Evolutionary conservation across 2,888 invertebrate genomes (phyloP).

Genomic region (Ischnus inquisitorius): DNA sequence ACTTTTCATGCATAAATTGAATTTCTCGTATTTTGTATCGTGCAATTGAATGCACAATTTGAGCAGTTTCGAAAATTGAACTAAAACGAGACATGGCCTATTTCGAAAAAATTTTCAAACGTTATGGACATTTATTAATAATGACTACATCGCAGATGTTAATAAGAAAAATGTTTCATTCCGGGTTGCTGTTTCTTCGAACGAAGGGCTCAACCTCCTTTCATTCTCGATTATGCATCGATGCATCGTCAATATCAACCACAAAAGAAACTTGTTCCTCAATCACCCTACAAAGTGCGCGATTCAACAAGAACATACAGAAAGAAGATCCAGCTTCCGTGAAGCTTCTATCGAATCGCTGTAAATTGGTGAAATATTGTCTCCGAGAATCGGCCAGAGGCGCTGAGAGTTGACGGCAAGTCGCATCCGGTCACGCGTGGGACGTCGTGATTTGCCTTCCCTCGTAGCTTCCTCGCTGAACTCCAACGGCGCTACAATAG

Average conservation of each 20-base stretch:
- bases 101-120: too few relatives aligned
- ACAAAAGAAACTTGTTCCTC: neutral
- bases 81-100: too few relatives aligned
- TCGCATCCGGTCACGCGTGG: slow-evolving; percentile 57
- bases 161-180: too few relatives aligned
- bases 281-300: neutral
- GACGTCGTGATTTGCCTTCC: slow-evolving; percentile 21
- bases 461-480: slow-evolving; percentile 24
- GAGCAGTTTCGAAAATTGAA: too few relatives aligned
- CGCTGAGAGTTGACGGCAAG: slow-evolving; percentile 19
- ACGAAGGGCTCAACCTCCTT: too few relatives aligned
- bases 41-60: too few relatives aligned
- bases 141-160: too few relatives aligned
- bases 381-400: slow-evolving; percentile 8
- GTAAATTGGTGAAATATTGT: slow-evolving; percentile 19
- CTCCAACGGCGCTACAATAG: neutral
- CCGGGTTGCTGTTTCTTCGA: too few relatives aligned
- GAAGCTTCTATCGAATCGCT: slow-evolving; percentile 6
- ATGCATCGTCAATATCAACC: too few relatives aligned
- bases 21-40: too few relatives aligned
- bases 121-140: too few relatives aligned
- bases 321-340: neutral
- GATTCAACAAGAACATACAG: neutral
- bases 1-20: too few relatives aligned
- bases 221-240: neutral